phyloP scores from a whole-genome alignment of 2,797 vertebrate species.

The Microcaecilia unicolor region DNA sequence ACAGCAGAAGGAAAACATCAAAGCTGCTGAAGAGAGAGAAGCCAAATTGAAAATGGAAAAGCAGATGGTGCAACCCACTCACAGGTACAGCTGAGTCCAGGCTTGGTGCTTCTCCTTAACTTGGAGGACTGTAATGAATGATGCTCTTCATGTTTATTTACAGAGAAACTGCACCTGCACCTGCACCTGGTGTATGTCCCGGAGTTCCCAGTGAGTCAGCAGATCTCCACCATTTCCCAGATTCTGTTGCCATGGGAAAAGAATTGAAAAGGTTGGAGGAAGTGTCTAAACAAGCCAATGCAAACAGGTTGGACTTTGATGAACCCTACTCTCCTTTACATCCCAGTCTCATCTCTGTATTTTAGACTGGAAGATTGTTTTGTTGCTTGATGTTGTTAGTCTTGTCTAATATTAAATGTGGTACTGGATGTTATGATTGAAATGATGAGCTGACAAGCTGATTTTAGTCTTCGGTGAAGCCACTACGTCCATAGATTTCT shows the following conservation, averaged over 20 bases:
- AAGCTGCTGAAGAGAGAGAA: slow-evolving; percentile 44
- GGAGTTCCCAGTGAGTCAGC: slow-evolving; percentile 54
- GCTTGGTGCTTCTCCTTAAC: slow-evolving; percentile 11
- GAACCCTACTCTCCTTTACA: neutral
- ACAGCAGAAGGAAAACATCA: slow-evolving; percentile 49
- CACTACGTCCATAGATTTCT: no score
- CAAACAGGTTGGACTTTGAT: slow-evolving; percentile 43
- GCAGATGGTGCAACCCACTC: slow-evolving; percentile 17
- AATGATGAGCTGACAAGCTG: no score
- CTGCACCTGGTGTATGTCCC: slow-evolving; percentile 49
- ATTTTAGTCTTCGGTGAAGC: no score
- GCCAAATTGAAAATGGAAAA: slow-evolving; percentile 25
- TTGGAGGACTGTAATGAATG: slow-evolving; percentile 34
- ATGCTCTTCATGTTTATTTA: slow-evolving; percentile 37
- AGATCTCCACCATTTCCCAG: slow-evolving; percentile 41
- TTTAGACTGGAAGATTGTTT: no score
- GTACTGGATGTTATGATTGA: no score
- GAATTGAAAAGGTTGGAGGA: slow-evolving; percentile 74
- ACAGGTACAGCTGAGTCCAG: slow-evolving; percentile 42
- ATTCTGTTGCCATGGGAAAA: slow-evolving; percentile 61
- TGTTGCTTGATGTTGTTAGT: no score
- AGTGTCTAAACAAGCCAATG: slow-evolving; percentile 55
- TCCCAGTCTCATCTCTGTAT: no score
- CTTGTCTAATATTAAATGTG: no score
- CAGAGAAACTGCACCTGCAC: slow-evolving; percentile 45